These are phyloP conservation scores for Muntiacus reevesi DNA, from an alignment of 2,113 vertebrate species.

Conservation along the genomic window DNA sequence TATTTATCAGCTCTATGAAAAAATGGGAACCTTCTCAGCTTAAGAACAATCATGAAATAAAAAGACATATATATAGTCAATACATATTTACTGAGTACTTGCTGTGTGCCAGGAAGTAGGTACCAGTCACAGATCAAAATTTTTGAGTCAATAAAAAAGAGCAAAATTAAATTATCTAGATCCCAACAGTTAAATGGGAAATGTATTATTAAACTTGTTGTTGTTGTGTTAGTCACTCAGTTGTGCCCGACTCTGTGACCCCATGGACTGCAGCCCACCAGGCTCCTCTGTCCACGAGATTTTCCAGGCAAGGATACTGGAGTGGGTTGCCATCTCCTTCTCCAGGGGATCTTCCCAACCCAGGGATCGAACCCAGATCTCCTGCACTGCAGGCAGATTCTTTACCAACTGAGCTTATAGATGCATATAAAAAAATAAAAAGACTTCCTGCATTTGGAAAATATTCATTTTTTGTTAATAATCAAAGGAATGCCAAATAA, in stretches of 20 bases:
- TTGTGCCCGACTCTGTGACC: no score
- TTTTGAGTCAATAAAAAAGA: not conserved
- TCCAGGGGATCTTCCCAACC: no score
- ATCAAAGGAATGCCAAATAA: not conserved
- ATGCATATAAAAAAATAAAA: not conserved
- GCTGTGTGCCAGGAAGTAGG: not conserved
- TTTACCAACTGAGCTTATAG: not conserved
- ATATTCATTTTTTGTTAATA: constrained; percentile 23
- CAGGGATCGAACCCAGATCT: no score
- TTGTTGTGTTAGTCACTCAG: no score
- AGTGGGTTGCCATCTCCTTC: no score
- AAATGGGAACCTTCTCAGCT: not conserved
- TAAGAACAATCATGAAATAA: not conserved
- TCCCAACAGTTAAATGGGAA: not conserved
- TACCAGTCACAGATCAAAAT: not conserved
- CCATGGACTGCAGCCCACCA: no score
- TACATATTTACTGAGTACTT: not conserved
- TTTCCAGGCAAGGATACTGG: no score
- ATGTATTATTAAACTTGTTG: not conserved
- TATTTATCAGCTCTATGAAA: not conserved
- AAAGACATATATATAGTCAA: not conserved
- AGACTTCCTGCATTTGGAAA: not conserved
- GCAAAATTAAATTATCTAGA: not conserved
- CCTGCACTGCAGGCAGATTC: no score
- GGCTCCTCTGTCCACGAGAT: no score